Conservation (phyloP, 2,113 vertebrate species). For the Lasiurus cinereus region DNA sequence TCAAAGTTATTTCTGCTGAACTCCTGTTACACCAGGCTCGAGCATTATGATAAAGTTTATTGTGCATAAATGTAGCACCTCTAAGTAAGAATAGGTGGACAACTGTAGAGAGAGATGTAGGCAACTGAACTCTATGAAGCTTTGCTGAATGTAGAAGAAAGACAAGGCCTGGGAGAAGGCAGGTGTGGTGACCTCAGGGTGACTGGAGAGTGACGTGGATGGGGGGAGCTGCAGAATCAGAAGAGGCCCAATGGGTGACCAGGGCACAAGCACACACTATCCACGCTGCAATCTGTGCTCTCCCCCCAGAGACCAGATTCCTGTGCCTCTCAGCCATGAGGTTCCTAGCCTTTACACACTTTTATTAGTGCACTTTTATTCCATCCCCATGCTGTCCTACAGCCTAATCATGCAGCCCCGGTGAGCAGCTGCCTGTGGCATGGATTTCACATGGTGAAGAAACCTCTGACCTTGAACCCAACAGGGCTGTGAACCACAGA, state of each 20-base stretch:
- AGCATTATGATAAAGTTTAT: no score
- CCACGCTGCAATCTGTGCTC: not conserved
- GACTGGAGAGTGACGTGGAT: not conserved
- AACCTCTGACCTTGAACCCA: not conserved
- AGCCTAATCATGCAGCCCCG: not conserved
- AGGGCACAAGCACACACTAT: no score
- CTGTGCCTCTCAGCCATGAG: accelerated
- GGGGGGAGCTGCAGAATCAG: not conserved
- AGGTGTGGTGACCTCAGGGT: accelerated
- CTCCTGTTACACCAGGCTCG: accelerated
- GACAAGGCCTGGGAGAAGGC: not conserved
- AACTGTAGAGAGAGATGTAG: not conserved
- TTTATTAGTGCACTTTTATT: not conserved
- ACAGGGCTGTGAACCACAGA: not conserved
- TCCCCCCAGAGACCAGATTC: accelerated
- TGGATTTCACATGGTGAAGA: not conserved
- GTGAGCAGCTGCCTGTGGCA: no score
- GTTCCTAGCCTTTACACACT: not conserved
- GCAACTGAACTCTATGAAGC: not conserved
- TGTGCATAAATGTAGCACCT: not conserved
- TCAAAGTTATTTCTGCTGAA: accelerated
- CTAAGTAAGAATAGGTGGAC: not conserved
- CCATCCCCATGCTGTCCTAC: not conserved
- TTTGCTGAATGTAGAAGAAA: not conserved
- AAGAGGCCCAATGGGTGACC: not conserved